Evolutionary conservation across 2,797 vertebrate species (phyloP), one percentile per base, ranked within the genome.

Genomic region (Sebastes jordani): DNA sequence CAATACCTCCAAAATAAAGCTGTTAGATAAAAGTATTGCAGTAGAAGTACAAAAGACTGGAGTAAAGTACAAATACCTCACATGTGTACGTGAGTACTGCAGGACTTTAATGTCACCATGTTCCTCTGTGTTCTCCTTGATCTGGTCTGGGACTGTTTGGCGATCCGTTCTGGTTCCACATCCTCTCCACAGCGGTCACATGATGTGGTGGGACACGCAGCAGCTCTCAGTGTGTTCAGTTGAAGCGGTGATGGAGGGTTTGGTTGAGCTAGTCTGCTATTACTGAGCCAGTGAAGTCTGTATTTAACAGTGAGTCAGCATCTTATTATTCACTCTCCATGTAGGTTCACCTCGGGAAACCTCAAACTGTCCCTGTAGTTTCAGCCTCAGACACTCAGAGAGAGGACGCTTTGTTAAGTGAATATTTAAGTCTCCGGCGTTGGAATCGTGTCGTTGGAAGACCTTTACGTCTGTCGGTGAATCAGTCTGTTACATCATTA

Each of bases 231-330:
- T 52, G 7, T 0, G 49, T 0, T 52, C 18, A 52, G 23, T 56
- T 25, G 22, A 56, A 56, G 9, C 4, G 18, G 49, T 56, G 55
- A 56, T 25, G 71, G 63, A 69, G n/a, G 56, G 20, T 55, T 32
- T 54, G 78, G 22, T 46, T 11, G 23, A 22, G 30, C 78, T 72
- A 59, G 65, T 49, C 71, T 65, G 60, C 34, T 65, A 20, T 65
- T 70, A 81, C 29, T 20, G 14, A 56, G 27, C 2, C 42, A 20
- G 55, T 52, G 5, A 71, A 59, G 59, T 56, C 68, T 81, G 73
- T 72, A 13, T 61, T 81, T 76, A 76, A 72, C 68, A n/a, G 2
- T 34, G 56, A 74, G 64, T 59, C 70, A 55, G 34, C 69, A 13
- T 77, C 69, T 67, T 16, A 62, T 75, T 56, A 70, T 71, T 71